phyloP scores from a whole-genome alignment of 2,797 vertebrate genomes.

The Acrossocheilus fasciatus region DNA sequence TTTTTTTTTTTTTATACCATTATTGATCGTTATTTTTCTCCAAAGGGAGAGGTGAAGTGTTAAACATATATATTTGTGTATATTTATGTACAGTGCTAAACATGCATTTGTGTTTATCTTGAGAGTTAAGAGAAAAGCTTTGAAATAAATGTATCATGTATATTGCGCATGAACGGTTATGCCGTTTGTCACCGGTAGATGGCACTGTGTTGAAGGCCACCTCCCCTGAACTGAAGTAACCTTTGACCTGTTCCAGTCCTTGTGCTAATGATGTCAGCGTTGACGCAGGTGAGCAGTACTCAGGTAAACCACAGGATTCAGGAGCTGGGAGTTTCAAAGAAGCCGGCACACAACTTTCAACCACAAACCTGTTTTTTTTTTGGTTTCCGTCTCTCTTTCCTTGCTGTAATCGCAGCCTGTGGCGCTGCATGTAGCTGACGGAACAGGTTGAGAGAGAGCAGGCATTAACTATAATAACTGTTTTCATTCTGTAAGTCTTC shows the following conservation, averaged over 20 bases:
- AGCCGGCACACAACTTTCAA: background rate
- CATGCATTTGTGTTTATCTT: background rate
- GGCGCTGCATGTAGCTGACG: constrained; percentile 44
- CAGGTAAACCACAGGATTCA: constrained; percentile 46
- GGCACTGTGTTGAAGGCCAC: background rate
- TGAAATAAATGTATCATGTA: constrained; percentile 19
- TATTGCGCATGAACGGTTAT: background rate
- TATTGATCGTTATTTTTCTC: background rate
- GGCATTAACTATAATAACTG: constrained; percentile 53
- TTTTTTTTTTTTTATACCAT: background rate
- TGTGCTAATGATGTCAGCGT: constrained; percentile 43
- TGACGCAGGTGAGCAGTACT: constrained; percentile 47
- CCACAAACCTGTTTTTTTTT: constrained; percentile 43
- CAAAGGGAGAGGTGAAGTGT: background rate
- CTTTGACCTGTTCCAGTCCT: constrained; percentile 32
- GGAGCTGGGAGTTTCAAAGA: constrained; percentile 45
- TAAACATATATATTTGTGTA: constrained; percentile 2
- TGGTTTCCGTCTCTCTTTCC: constrained; percentile 31
- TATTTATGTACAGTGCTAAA: constrained; percentile 17
- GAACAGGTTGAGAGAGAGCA: constrained; percentile 47
- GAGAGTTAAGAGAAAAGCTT: constrained; percentile 2
- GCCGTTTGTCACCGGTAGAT: constrained; percentile 6
- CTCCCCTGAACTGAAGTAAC: constrained; percentile 12
- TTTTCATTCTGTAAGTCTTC: constrained; percentile 52
- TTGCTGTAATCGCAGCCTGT: constrained; percentile 56